Conservation (phyloP, 1,140 invertebrate species). For the Epicauta chinensis region DNA sequence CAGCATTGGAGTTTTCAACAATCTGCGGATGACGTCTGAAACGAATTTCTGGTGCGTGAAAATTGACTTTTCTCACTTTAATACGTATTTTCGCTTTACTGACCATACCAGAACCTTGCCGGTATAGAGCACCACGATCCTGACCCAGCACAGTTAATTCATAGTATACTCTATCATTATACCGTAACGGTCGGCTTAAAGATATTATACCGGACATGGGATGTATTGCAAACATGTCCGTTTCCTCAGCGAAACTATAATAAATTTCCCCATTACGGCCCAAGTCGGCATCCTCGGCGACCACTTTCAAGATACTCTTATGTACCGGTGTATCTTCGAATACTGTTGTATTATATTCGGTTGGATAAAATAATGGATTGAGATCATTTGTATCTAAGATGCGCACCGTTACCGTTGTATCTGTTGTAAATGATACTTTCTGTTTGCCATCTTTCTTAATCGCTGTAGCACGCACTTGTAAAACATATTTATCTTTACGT, state of each 20-base stretch:
- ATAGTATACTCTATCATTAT: slow-evolving; percentile 60
- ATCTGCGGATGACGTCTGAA: slow-evolving; percentile 74
- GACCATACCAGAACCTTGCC: slow-evolving; percentile 52
- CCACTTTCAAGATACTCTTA: slow-evolving; percentile 65
- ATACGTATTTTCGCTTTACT: slow-evolving; percentile 71
- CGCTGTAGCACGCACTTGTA: slow-evolving; percentile 73
- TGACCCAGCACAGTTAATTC: slow-evolving; percentile 73
- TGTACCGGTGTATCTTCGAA: slow-evolving; percentile 83
- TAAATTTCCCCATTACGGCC: slow-evolving; percentile 94
- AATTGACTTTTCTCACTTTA: slow-evolving; percentile 77
- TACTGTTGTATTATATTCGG: slow-evolving; percentile 79
- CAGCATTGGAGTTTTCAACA: slow-evolving; percentile 74
- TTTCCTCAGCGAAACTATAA: slow-evolving; percentile 82
- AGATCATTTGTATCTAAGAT: slow-evolving; percentile 89
- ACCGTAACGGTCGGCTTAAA: slow-evolving; percentile 70
- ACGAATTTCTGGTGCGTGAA: slow-evolving; percentile 76
- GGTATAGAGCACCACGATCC: slow-evolving; percentile 68
- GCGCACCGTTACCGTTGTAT: slow-evolving; percentile 69
- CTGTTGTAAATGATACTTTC: slow-evolving; percentile 56
- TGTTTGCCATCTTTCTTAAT: slow-evolving; percentile 53
- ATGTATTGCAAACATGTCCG: slow-evolving; percentile 83
- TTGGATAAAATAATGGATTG: slow-evolving; percentile 84
- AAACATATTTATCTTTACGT: slow-evolving; percentile 71
- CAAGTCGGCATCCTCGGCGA: slow-evolving; percentile 89
- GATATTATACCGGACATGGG: slow-evolving; percentile 85